A percentile compares a stretch with the other conserved stretches of the same genome.
Conservation (phyloP, 2,888 invertebrate species). For the Ecliptopera silaceata region DNA sequence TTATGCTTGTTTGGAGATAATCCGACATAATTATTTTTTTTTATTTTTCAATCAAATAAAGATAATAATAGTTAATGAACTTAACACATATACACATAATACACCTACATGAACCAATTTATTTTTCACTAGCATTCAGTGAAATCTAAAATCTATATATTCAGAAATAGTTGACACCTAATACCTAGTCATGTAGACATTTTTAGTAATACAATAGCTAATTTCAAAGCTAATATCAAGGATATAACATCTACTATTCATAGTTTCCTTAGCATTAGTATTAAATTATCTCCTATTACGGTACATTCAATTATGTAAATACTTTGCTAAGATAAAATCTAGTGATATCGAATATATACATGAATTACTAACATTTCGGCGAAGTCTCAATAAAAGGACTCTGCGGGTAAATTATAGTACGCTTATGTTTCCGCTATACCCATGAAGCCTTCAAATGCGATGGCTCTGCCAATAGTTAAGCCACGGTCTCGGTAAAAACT, state of each 20-base stretch:
- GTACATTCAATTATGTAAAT: constrained; percentile 2
- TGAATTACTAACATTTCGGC: constrained; percentile 21
- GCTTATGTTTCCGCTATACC: constrained; percentile 59
- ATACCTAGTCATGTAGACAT: too few species aligned
- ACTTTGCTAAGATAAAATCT: constrained; percentile 59
- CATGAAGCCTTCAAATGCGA: constrained; percentile 45
- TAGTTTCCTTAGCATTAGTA: constrained; percentile 45
- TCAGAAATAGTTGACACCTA: too few species aligned
- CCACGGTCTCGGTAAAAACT: constrained; percentile 15
- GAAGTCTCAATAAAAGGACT: constrained; percentile 21
- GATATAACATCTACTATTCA: background rate
- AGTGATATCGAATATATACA: constrained; percentile 17
- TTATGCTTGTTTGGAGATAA: too few species aligned
- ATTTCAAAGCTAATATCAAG: background rate
- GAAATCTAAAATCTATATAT: too few species aligned
- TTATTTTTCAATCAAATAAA: too few species aligned
- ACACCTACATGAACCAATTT: too few species aligned
- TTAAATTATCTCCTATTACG: constrained; percentile 46
- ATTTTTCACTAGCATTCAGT: too few species aligned
- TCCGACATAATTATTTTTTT: too few species aligned
- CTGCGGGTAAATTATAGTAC: constrained; percentile 31
- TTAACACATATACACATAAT: too few species aligned
- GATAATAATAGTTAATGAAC: too few species aligned
- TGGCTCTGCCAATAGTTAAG: constrained; percentile 55
- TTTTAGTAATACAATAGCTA: background rate